Conservation (phyloP, 2,797 vertebrate genomes). For the Crenuchus spilurus region DNA sequence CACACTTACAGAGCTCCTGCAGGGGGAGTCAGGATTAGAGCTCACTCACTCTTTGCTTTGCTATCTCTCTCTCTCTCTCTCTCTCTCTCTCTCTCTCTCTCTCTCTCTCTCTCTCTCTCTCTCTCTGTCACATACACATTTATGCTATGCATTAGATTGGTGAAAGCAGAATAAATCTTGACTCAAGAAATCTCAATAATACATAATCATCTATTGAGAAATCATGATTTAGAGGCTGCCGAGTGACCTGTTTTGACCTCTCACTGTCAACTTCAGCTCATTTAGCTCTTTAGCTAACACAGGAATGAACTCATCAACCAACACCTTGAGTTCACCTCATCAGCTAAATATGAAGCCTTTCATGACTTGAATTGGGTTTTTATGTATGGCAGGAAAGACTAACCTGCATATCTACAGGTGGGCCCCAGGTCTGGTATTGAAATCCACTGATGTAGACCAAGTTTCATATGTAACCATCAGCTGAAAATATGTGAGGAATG, state of each 20-base stretch:
- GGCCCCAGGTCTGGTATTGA: not conserved
- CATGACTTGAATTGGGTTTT: not conserved
- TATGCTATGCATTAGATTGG: too few species aligned
- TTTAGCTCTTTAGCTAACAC: not conserved
- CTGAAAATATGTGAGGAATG: constrained; percentile 20
- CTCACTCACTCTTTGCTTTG: not conserved
- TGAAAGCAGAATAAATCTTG: too few species aligned
- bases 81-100: too few species aligned
- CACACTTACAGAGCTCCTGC: not conserved
- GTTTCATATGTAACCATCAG: constrained; percentile 5
- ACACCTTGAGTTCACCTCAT: not conserved
- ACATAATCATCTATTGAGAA: too few species aligned
- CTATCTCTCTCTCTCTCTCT: not conserved
- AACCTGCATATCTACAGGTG: not conserved
- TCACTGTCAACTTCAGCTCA: too few species aligned
- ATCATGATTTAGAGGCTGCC: too few species aligned
- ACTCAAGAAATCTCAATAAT: too few species aligned
- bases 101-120: too few species aligned
- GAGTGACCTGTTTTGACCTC: too few species aligned
- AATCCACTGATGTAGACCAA: not conserved
- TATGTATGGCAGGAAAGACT: not conserved
- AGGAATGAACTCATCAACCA: not conserved
- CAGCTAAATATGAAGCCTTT: not conserved
- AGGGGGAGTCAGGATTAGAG: not conserved
- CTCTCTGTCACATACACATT: too few species aligned